Base-by-base conservation (phyloP, 2,113 vertebrate species). In the Mastomys natalensis region DNA sequence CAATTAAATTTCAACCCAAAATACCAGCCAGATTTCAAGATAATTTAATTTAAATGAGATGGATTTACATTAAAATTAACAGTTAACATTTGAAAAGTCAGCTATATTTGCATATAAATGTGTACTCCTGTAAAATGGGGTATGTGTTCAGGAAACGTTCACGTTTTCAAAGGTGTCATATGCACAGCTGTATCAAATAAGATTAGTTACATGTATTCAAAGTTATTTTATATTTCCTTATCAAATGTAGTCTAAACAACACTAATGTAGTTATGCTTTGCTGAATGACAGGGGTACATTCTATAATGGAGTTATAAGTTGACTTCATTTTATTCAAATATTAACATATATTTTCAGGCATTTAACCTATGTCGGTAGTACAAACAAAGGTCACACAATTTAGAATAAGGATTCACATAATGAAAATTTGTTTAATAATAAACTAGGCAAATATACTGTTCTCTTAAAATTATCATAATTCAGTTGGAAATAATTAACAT, bases 1-100 rank as follows among this genome's bases (percentile, higher is more conserved):
- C 88, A 95, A 92, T 97, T 95, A 95, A 58, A 82, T 97, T 93
- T 97, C 9, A 62, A 95, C 73, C n/a, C 34, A 87, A 86, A 87
- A 95, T 88, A 95, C 15, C 91, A 96, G 24, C 37, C 13, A 93
- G 48, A 93, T 96, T 94, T 95, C 40, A 89, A 64, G 77, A 96
- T 94, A 95, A 95, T 84, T 96, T 45, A 97, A 94, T 85, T 68
- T 48, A 87, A 97, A 62, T 87, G 13, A 90, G 29, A 55, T 68
- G 9, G 58, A 62, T 66, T 74, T 66, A 34, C 84, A 77, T 94
- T 70, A 86, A 73, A 96, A 43, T 9, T 60, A n/a, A 70, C 22
- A 84, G 26, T 91, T 97, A 87, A 94, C 92, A 16, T 90, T 96
- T 91, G 12, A 37, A 68, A 48, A 96, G 21, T 55, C 53, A 94